A percentile compares a stretch with the other conserved stretches of the same genome.
These are phyloP conservation scores for Diploscapter pachys DNA, from an alignment of 1,140 invertebrate species.

Conservation along the genomic window DNA sequence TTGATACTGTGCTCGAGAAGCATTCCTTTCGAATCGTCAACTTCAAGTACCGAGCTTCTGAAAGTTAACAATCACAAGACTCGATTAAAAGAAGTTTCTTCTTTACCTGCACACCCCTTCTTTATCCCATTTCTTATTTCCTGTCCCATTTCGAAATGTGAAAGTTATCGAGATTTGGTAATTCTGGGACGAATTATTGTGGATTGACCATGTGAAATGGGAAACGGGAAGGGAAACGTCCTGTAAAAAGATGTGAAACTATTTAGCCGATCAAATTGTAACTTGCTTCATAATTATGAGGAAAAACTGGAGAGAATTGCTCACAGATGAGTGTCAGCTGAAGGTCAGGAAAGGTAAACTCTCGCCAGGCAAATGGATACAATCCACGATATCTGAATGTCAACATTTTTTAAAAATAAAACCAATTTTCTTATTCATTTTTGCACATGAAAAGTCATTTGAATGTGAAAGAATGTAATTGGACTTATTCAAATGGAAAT, in stretches of 20 bases:
- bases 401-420: not conserved
- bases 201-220: conserved; percentile 79
- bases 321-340: conserved; percentile 68
- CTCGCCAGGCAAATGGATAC: conserved; percentile 27
- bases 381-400: conserved; percentile 32
- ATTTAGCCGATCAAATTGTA: no score
- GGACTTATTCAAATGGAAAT: no score
- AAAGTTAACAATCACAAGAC: not conserved
- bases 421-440: no score
- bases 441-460: no score
- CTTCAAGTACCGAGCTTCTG: conserved; percentile 6
- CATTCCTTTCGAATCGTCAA: conserved; percentile 35
- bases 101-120: conserved; percentile 58
- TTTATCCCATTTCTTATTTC: conserved; percentile 61
- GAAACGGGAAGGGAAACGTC: conserved; percentile 80
- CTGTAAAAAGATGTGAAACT: no score
- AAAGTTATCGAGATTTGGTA: conserved; percentile 78
- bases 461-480: no score
- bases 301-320: conserved; percentile 83
- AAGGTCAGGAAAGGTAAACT: conserved; percentile 2
- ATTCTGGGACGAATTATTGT: conserved; percentile 71
- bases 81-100: not conserved
- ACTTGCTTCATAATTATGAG: conserved; percentile 73
- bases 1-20: conserved; percentile 72
- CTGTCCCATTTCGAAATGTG: conserved; percentile 81